These are phyloP conservation scores for Ganaspis brasiliensis DNA, from an alignment of 2,888 invertebrate species.

Conservation along the genomic window DNA sequence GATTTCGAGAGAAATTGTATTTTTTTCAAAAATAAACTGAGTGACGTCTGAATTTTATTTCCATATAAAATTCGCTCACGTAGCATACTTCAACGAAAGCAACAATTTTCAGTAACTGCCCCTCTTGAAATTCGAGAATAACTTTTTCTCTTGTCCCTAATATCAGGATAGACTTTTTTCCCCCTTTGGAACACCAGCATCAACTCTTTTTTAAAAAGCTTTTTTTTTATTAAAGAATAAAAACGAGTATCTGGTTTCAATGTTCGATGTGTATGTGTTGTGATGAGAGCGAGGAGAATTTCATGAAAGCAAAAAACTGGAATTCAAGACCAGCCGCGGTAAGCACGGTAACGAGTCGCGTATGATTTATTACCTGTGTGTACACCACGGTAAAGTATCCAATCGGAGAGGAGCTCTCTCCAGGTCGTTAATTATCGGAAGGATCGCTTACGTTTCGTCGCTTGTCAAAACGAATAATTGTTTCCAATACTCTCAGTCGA, in stretches of 20 bases:
- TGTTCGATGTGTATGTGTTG: background rate
- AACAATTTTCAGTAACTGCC: no score
- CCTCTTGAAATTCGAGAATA: no score
- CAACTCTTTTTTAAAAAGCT: no score
- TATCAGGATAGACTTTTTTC: no score
- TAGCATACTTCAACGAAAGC: background rate
- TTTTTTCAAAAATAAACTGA: background rate
- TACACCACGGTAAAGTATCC: background rate
- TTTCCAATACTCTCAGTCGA: slow-evolving; percentile 29
- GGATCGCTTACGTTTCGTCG: slow-evolving; percentile 37
- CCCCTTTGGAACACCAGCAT: background rate
- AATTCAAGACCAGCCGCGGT: background rate
- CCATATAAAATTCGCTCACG: background rate
- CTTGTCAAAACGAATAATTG: slow-evolving; percentile 41
- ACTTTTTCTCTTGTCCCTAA: no score
- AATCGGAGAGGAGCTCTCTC: slow-evolving; percentile 10
- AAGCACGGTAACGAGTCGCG: slow-evolving; percentile 20
- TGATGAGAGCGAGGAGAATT: background rate
- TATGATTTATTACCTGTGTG: slow-evolving; percentile 16
- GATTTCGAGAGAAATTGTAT: no score
- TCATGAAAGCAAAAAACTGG: slow-evolving; percentile 18
- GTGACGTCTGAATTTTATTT: background rate
- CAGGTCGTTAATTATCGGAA: slow-evolving; percentile 37
- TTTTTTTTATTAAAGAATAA: background rate
- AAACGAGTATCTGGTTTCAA: background rate